Evolutionary conservation across 2,888 invertebrate genomes (phyloP).

Genomic region (Lapara coniferarum): DNA sequence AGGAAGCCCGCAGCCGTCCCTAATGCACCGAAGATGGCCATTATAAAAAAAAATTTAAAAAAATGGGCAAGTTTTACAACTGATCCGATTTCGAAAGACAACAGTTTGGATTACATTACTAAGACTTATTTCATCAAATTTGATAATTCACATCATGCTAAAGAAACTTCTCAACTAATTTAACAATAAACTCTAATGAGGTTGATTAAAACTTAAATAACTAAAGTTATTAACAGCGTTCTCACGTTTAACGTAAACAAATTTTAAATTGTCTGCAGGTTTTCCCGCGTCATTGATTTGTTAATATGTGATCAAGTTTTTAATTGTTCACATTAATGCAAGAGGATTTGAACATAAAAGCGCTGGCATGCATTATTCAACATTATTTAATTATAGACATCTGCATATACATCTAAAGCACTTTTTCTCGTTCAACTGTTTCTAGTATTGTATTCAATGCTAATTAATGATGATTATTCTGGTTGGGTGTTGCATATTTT

Average conservation of each 20-base stretch:
- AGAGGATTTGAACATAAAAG: slow-evolving; percentile 18
- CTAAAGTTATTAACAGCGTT: not conserved
- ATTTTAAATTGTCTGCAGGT: slow-evolving; percentile 15
- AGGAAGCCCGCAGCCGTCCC: no score
- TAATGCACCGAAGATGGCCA: no score
- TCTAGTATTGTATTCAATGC: slow-evolving; percentile 19
- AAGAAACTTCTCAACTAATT: no score
- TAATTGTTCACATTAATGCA: slow-evolving; percentile 23
- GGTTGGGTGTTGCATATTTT: slow-evolving; percentile 6
- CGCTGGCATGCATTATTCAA: slow-evolving; percentile 15
- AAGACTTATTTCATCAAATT: no score
- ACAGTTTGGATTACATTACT: no score
- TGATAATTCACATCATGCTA: no score
- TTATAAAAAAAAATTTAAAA: no score
- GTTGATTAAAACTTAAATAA: no score
- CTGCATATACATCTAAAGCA: slow-evolving; percentile 8
- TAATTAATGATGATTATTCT: slow-evolving; percentile 12
- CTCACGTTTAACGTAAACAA: slow-evolving; percentile 6
- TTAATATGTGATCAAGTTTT: slow-evolving; percentile 14
- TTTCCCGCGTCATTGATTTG: slow-evolving; percentile 19
- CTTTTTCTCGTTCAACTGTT: slow-evolving; percentile 16
- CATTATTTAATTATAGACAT: slow-evolving; percentile 22
- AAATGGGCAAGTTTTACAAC: no score
- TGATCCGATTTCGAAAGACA: no score
- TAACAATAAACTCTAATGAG: no score